Percentiles rank a stretch among this genome's conserved stretches.
Conservation (phyloP, 2,888 invertebrate genomes). For the Heliconius erato region DNA sequence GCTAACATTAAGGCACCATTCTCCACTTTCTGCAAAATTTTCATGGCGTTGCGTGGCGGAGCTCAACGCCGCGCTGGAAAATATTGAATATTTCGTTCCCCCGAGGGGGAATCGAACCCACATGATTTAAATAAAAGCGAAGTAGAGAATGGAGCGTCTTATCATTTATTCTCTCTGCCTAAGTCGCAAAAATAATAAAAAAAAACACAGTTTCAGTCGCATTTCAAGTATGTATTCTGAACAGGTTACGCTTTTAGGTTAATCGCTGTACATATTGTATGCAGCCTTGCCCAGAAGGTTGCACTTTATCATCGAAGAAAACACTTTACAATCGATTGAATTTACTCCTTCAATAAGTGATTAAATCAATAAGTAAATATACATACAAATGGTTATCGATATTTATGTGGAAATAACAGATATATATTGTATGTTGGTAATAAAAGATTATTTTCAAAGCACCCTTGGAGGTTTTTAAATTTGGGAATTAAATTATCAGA, state of each 20-base stretch:
- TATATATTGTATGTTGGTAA: not conserved
- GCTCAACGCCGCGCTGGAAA: not conserved
- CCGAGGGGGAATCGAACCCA: not conserved
- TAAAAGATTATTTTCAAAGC: too few relatives aligned
- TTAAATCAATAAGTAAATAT: slow-evolving; percentile 14
- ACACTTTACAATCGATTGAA: slow-evolving; percentile 43
- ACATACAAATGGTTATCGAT: not conserved
- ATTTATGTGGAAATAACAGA: not conserved
- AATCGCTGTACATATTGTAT: slow-evolving; percentile 58
- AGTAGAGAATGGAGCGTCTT: not conserved
- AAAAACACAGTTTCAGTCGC: slow-evolving; percentile 58
- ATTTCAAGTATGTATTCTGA: slow-evolving; percentile 39
- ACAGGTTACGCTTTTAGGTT: slow-evolving; percentile 61
- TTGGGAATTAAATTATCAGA: too few relatives aligned
- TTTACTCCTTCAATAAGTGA: slow-evolving; percentile 14
- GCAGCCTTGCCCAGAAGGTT: slow-evolving; percentile 63
- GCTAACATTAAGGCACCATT: not conserved
- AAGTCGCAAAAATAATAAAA: not conserved
- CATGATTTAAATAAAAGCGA: not conserved
- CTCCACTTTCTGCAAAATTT: not conserved
- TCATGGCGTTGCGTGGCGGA: too few relatives aligned
- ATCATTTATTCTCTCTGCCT: not conserved
- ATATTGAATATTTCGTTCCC: not conserved
- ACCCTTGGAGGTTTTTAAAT: too few relatives aligned
- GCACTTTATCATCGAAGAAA: slow-evolving; percentile 58